Base-by-base conservation (phyloP, 2,888 invertebrate species). In the Morpho achilles region DNA sequence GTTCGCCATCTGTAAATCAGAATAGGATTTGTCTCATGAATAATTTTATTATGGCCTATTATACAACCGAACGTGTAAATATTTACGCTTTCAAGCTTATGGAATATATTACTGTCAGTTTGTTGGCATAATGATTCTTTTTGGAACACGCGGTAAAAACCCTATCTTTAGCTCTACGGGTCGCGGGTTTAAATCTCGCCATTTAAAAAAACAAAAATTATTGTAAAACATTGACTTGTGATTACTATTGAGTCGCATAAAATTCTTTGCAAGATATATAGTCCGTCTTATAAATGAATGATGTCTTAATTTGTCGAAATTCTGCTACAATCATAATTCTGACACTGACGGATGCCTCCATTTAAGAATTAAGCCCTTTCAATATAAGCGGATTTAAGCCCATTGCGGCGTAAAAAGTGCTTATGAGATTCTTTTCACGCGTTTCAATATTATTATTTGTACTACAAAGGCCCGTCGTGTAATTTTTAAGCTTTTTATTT, bases 301-400 rank as follows among this genome's bases (percentile, higher is more conserved):
- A 43, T 43, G 7, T 43, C 43, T 43, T 43, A 43, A 43, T 43
- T 43, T 43, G 43, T 43, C 8, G 53, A 54, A 53, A 61, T 58
- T 58, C 63, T 55, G 59, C 61, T 50, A 56, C 54, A 58, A 55
- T 56, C 56, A 59, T 50, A 59, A 40, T 46, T 50, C 40, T 62
- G 67, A 66, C 67, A 62, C 62, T 67, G 66, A 67, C 63, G 59
- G 66, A 64, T 66, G 60, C 62, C 45, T 54, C 60, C 58, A 59
- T 55, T 60, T 58, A 56, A 54, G 32, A 32, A 32, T 32, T 32
- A 32, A 32, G 32, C 58, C 56, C 60, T 44, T 40, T 40, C 41
- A 43, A 60, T 61, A 54, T 53, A 44, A 60, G 59, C 59, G 54
- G 59, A 52, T 59, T 46, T 50, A 47, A 32, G 48, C 32, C 45